Evolutionary conservation across 2,113 vertebrate genomes (phyloP).

Genomic region (Aplodontia rufa): DNA sequence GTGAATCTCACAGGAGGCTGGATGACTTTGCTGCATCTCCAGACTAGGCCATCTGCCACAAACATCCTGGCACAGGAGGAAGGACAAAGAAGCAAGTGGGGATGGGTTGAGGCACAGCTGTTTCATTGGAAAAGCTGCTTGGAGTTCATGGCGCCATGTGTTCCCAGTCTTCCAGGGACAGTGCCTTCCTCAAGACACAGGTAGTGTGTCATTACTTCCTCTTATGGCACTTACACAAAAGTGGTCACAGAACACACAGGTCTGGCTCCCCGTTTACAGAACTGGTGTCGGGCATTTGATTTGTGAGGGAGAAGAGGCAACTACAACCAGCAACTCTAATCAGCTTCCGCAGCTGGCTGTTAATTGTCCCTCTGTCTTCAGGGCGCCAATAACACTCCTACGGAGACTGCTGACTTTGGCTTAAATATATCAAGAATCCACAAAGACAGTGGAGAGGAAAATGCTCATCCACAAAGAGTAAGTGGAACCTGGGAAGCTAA

Average conservation of each 20-base stretch:
- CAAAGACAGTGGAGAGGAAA: constrained; percentile 80
- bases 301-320: not conserved
- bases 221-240: not conserved
- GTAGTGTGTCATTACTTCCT: not conserved
- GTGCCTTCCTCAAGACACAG: not conserved
- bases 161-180: not conserved
- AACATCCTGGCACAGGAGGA: not conserved
- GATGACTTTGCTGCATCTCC: not conserved
- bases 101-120: not conserved
- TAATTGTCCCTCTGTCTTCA: constrained; percentile 73
- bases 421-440: constrained; percentile 89
- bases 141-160: not conserved
- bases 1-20: not conserved
- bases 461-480: constrained; percentile 83
- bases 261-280: not conserved
- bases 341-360: not conserved
- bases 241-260: not conserved
- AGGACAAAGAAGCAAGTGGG: not conserved
- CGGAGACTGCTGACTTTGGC: constrained; percentile 87
- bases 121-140: not conserved
- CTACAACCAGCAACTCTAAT: not conserved
- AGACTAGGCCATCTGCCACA: not conserved
- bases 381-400: constrained; percentile 49
- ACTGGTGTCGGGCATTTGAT: not conserved
- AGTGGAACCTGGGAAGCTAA: constrained; percentile 2